Evolutionary conservation across 2,797 vertebrate genomes (phyloP).

Genomic region (Amazonetta brasiliensis): DNA sequence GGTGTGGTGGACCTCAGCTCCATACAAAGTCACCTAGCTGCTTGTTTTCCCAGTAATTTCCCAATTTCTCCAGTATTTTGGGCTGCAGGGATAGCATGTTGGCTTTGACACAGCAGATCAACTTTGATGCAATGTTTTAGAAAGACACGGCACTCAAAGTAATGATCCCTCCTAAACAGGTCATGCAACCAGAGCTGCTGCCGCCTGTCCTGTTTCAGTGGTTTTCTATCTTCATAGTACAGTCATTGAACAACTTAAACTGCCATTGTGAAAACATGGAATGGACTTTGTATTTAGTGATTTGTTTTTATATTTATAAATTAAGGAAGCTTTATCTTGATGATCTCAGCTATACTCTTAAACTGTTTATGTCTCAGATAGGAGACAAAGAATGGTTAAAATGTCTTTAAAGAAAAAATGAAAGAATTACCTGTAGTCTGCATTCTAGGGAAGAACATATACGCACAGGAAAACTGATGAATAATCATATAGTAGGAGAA

Average conservation of each 20-base stretch:
- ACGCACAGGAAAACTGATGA: rapidly evolving
- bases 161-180: not conserved
- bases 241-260: not conserved
- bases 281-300: not conserved
- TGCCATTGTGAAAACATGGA: not conserved
- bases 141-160: not conserved
- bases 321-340: not conserved
- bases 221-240: too few relatives aligned
- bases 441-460: not conserved
- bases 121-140: not conserved
- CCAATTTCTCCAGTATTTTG: not conserved
- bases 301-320: not conserved
- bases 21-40: not conserved
- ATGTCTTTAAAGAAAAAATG: not conserved
- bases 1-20: not conserved
- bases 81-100: rapidly evolving
- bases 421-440: not conserved
- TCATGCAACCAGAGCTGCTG: not conserved
- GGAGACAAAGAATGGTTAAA: not conserved
- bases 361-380: not conserved
- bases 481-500: not conserved
- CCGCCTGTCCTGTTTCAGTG: not conserved
- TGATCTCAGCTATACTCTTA: not conserved
- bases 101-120: not conserved
- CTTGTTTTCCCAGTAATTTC: not conserved